Evolutionary conservation across 1,140 invertebrate genomes (phyloP).

Genomic region (Vanessa tameamea): DNA sequence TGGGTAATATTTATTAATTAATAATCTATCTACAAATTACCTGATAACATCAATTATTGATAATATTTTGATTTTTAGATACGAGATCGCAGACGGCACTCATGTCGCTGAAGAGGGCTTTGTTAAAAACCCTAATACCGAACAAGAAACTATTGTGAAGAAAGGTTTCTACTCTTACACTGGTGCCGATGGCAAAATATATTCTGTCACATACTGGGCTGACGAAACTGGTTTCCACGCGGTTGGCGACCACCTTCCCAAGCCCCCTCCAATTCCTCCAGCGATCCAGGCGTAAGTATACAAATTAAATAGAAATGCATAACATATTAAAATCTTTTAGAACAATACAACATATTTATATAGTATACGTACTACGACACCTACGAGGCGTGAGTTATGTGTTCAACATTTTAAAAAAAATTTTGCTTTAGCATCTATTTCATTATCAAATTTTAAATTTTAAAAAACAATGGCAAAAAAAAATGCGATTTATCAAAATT

Average conservation of each 20-base stretch:
- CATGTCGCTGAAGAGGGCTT: constrained; percentile 77
- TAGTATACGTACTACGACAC: too few relatives aligned
- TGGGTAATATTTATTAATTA: too few relatives aligned
- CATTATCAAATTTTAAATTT: too few relatives aligned
- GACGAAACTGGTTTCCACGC: constrained; percentile 83
- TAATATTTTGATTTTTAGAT: constrained; percentile 43
- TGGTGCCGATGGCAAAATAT: constrained; percentile 83
- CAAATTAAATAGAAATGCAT: not conserved
- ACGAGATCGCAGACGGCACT: constrained; percentile 72
- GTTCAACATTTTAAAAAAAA: too few relatives aligned
- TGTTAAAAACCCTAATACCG: constrained; percentile 72
- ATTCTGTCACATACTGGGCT: constrained; percentile 86
- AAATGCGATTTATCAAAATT: too few relatives aligned
- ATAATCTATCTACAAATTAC: not conserved
- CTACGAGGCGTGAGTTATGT: too few relatives aligned
- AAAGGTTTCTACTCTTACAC: constrained; percentile 84
- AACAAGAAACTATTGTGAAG: constrained; percentile 82
- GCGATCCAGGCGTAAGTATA: constrained; percentile 78
- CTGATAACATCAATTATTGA: not conserved
- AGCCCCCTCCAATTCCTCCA: constrained; percentile 82
- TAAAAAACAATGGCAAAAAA: too few relatives aligned
- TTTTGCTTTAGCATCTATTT: too few relatives aligned
- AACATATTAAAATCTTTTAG: too few relatives aligned
- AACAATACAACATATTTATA: not conserved
- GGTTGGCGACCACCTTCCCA: constrained; percentile 89